Percentiles rank a stretch among this genome's conserved stretches.
Conservation (phyloP, 2,888 invertebrate species). For the Polyploca ridens region DNA sequence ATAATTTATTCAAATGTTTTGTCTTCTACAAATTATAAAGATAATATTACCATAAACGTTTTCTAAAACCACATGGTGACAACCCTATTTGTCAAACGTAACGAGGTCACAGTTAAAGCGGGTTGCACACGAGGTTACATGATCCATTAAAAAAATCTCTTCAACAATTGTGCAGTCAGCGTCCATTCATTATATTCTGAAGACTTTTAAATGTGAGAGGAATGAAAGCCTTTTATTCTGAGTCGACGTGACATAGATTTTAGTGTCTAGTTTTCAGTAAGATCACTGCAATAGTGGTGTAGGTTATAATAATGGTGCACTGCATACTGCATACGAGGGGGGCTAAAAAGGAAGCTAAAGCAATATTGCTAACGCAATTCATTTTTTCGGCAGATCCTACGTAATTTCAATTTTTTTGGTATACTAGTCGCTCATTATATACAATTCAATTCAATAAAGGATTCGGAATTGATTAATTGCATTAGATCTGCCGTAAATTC, state of each 20-base stretch:
- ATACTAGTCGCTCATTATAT: too few species aligned
- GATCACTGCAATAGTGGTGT: not conserved
- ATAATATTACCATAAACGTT: not conserved
- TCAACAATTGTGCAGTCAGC: not conserved
- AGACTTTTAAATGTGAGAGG: not conserved
- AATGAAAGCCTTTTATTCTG: slow-evolving; percentile 1
- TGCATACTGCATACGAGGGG: too few species aligned
- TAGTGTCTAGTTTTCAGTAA: not conserved
- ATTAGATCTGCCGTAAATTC: too few species aligned
- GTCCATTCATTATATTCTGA: not conserved
- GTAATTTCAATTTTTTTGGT: too few species aligned
- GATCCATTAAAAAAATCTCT: slow-evolving; percentile 4
- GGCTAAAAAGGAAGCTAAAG: too few species aligned
- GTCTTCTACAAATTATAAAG: too few species aligned
- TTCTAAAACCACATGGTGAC: not conserved
- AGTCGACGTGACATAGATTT: not conserved
- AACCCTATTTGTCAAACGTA: not conserved
- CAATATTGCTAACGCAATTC: too few species aligned
- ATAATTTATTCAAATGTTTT: too few species aligned
- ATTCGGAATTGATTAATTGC: too few species aligned
- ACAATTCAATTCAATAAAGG: too few species aligned
- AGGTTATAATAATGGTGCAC: too few species aligned
- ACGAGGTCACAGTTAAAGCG: slow-evolving; percentile 1
- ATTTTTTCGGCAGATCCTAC: too few species aligned
- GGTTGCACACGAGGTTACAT: slow-evolving; percentile 2